Conservation (phyloP, 2,113 vertebrate genomes). For the Ptilonorhynchus violaceus region DNA sequence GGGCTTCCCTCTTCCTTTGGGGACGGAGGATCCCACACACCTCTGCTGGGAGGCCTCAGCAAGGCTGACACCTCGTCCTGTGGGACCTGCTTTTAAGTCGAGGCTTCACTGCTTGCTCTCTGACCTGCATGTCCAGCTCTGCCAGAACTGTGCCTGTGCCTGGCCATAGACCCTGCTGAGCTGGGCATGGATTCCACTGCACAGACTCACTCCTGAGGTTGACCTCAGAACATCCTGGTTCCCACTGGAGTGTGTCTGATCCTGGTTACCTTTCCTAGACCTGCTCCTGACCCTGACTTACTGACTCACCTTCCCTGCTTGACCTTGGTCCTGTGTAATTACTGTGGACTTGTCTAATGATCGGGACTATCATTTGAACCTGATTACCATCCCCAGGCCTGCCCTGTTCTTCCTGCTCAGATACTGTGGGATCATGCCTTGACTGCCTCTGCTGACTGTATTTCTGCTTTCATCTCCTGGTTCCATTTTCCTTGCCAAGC, state of each 20-base stretch:
- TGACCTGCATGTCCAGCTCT: background rate
- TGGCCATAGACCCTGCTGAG: background rate
- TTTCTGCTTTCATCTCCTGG: background rate
- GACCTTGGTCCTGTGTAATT: background rate
- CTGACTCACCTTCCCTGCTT: background rate
- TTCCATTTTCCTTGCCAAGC: background rate
- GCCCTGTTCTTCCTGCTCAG: background rate
- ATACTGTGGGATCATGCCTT: background rate
- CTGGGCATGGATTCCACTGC: rapidly evolving
- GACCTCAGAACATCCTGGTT: background rate
- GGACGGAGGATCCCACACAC: rapidly evolving
- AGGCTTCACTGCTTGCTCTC: background rate
- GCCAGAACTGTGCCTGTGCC: background rate
- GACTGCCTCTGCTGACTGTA: background rate
- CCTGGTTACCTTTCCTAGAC: background rate
- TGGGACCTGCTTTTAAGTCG: background rate
- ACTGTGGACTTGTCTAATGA: background rate
- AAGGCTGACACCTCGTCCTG: background rate
- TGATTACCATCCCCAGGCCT: background rate
- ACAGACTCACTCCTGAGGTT: background rate
- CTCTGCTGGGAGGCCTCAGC: background rate
- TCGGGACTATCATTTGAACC: background rate
- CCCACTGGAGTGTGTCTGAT: background rate
- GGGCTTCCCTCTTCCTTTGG: background rate
- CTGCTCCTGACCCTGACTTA: background rate